These are phyloP conservation scores for Philotrypesis tridentata DNA, from an alignment of 1,140 invertebrate species.

Conservation along the genomic window DNA sequence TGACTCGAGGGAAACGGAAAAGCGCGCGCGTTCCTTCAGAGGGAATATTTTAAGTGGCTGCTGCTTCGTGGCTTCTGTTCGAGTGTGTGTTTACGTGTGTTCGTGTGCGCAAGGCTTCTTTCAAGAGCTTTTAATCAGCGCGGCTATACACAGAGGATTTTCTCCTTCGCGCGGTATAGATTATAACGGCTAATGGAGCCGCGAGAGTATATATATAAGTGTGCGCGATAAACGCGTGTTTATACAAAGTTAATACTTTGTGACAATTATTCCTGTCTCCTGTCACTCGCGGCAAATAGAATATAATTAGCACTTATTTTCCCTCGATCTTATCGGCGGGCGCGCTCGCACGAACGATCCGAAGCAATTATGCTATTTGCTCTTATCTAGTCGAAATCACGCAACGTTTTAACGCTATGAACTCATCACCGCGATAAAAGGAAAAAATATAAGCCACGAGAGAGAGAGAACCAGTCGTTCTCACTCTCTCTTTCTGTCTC, in stretches of 20 bases:
- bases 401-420: slow-evolving; percentile 32
- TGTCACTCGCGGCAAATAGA: not conserved
- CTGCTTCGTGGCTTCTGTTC: no score
- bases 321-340: not conserved
- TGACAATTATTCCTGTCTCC: no score
- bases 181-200: no score
- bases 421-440: slow-evolving; percentile 10
- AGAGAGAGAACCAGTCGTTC: no score
- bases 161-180: not conserved
- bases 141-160: not conserved
- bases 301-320: no score
- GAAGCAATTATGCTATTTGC: slow-evolving; percentile 23
- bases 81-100: not conserved
- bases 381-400: slow-evolving; percentile 5
- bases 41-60: slow-evolving; percentile 11
- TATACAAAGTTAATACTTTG: no score
- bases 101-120: not conserved
- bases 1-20: not conserved
- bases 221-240: no score
- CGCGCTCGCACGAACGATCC: slow-evolving; percentile 13
- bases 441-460: slow-evolving; percentile 21
- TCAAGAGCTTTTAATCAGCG: slow-evolving; percentile 1
- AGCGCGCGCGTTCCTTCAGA: not conserved
- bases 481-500: no score
- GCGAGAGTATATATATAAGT: no score